Base-by-base conservation (phyloP, 2,797 vertebrate genomes). In the Squalus acanthias region DNA sequence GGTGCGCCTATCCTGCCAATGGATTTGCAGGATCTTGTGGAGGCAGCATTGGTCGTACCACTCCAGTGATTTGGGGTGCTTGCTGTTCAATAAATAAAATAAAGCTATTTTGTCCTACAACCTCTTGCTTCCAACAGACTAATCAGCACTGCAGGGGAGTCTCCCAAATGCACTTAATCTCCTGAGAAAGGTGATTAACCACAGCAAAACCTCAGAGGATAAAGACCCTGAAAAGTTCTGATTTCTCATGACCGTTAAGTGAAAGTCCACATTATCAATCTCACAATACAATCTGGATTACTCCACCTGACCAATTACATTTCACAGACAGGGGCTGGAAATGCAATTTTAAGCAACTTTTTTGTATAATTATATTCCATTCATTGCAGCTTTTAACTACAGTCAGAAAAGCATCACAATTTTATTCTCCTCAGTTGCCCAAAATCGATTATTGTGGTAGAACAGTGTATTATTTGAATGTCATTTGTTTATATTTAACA, bases 401-500 rank as follows among this genome's bases (percentile, higher is more conserved):
- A 97, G 97, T 97, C 96, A 97, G 97, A 96, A 98, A 98, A 98
- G 97, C 97, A 97, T 97, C 97, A 98, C 97, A 97, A 97, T 98
- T 98, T 98, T 97, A 97, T 98, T 97, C 97, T 97, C 98, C 98
- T 98, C 97, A 97, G 98, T 98, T 98, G 97, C 97, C 97, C 98
- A 98, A 57, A 98, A 98, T 98, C 98, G 98, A 98, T 97, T 98
- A 97, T 98, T 95, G 63, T 22, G 97, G 98, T 97, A 97, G 97
- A 98, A 98, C 98, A 97, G 98, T 97, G 98, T 97, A 97, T 98
- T 98, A 98, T 98, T 98, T 98, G 97, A 98, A 97, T 97, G 97
- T 98, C 97, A 98, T 98, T 98, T 98, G 98, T 98, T 98, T 98
- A 98, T 97, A 98, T 98, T 98, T 98, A 98, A 98, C 98, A 98